Evolutionary conservation across 1,140 invertebrate genomes (phyloP).

Genomic region (Drosophila pectinifera): DNA sequence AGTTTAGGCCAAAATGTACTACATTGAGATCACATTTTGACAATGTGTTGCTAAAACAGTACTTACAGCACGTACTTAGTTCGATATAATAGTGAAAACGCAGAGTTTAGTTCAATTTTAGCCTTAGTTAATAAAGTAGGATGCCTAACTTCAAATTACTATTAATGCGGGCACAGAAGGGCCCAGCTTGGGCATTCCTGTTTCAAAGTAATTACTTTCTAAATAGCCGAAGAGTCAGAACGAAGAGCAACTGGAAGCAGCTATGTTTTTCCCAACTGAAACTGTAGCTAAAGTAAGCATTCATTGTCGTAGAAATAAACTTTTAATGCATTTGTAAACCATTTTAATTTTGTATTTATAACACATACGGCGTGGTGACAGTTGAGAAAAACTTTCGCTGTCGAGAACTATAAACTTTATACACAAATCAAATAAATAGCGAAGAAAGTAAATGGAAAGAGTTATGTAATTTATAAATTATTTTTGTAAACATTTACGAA

Average conservation of each 20-base stretch:
- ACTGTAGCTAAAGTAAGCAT: slow-evolving; percentile 5
- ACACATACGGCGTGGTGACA: not conserved
- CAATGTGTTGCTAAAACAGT: slow-evolving; percentile 30
- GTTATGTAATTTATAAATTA: slow-evolving; percentile 81
- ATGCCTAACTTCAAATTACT: not conserved
- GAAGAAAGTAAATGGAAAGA: slow-evolving; percentile 54
- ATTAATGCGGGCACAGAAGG: not conserved
- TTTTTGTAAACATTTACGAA: slow-evolving; percentile 80
- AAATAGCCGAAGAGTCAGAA: slow-evolving; percentile 47
- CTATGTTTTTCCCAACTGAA: slow-evolving; percentile 24
- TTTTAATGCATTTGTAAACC: slow-evolving; percentile 20
- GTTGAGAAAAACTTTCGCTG: slow-evolving; percentile 12
- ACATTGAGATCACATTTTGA: slow-evolving; percentile 25
- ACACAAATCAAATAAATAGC: slow-evolving; percentile 37
- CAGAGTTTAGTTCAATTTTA: slow-evolving; percentile 53
- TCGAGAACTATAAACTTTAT: slow-evolving; percentile 42
- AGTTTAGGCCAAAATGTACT: slow-evolving; percentile 61
- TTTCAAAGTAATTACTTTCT: slow-evolving; percentile 17
- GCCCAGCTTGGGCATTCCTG: not conserved
- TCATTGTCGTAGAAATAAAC: slow-evolving; percentile 13
- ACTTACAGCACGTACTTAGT: slow-evolving; percentile 57
- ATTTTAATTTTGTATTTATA: slow-evolving; percentile 6
- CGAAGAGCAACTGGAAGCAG: slow-evolving; percentile 7
- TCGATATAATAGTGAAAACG: slow-evolving; percentile 21
- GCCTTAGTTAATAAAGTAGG: slow-evolving; percentile 43